These are phyloP conservation scores for Bemisia tabaci DNA, from an alignment of 1,140 invertebrate species.

Conservation along the genomic window DNA sequence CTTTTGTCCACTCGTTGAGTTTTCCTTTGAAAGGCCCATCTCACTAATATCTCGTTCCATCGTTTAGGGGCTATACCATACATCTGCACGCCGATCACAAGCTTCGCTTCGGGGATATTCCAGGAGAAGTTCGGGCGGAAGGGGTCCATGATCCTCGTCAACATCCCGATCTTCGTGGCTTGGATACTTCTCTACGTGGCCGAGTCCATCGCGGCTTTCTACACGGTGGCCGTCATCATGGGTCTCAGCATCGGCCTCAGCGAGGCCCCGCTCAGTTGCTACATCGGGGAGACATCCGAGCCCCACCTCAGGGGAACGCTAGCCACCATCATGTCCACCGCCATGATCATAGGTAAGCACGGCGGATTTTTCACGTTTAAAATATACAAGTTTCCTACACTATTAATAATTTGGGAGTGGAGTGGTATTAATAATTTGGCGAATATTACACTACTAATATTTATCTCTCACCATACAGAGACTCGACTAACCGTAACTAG, in stretches of 20 bases:
- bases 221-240: constrained; percentile 13
- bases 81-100: constrained; percentile 22
- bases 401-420: too few species aligned
- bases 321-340: constrained; percentile 11
- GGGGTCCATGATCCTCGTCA: constrained; percentile 24
- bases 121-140: constrained; percentile 22
- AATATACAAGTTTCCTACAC: too few species aligned
- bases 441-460: too few species aligned
- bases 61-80: constrained; percentile 25
- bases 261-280: constrained; percentile 34
- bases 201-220: constrained; percentile 11
- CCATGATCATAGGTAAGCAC: too few species aligned
- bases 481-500: too few species aligned
- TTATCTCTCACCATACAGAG: too few species aligned
- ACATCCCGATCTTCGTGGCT: constrained; percentile 21
- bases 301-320: constrained; percentile 14
- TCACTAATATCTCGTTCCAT: too few species aligned
- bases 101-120: constrained; percentile 23
- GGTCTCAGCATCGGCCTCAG: constrained; percentile 34
- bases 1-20: too few species aligned
- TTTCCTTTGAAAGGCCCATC: too few species aligned
- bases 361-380: too few species aligned
- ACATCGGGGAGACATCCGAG: constrained; percentile 37
- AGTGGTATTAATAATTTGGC: too few species aligned
- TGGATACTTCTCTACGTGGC: constrained; percentile 22